Percentiles rank a stretch among this genome's conserved stretches.
Conservation (phyloP, 2,888 invertebrate genomes). For the Synergus umbraculus region DNA sequence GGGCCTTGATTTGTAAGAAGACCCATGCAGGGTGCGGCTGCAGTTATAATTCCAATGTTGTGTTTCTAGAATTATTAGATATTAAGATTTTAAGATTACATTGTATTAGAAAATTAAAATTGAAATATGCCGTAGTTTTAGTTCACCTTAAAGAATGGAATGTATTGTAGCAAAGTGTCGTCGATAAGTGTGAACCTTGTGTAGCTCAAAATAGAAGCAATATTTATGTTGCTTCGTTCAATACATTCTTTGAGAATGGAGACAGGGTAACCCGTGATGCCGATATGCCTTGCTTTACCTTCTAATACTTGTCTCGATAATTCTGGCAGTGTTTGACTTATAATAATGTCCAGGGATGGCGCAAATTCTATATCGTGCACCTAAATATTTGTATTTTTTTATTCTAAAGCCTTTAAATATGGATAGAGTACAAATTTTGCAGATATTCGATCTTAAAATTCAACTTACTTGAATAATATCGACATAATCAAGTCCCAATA, state of each 20-base stretch:
- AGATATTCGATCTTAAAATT: background rate
- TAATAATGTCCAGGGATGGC: constrained; percentile 84
- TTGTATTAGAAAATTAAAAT: background rate
- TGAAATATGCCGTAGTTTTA: background rate
- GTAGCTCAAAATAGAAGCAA: constrained; percentile 88
- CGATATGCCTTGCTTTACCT: constrained; percentile 88
- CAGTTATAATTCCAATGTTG: constrained; percentile 90
- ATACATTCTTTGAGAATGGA: constrained; percentile 86
- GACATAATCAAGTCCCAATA: constrained; percentile 88
- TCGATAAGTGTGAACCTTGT: constrained; percentile 90
- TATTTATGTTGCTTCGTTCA: constrained; percentile 82
- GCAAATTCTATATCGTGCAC: constrained; percentile 96
- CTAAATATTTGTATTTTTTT: constrained; percentile 76
- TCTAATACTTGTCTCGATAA: constrained; percentile 86
- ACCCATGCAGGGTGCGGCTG: constrained; percentile 90
- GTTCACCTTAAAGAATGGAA: constrained; percentile 86
- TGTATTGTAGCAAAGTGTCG: constrained; percentile 85
- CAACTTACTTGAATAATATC: constrained; percentile 90
- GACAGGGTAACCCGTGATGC: constrained; percentile 92
- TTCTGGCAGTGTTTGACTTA: constrained; percentile 92
- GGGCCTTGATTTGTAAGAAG: constrained; percentile 87
- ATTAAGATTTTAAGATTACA: background rate
- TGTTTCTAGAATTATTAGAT: constrained; percentile 78
- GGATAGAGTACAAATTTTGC: background rate
- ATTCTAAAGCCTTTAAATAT: background rate